These are phyloP conservation scores for Drosophila algonquin DNA, from an alignment of 2,888 invertebrate genomes.

Conservation along the genomic window DNA sequence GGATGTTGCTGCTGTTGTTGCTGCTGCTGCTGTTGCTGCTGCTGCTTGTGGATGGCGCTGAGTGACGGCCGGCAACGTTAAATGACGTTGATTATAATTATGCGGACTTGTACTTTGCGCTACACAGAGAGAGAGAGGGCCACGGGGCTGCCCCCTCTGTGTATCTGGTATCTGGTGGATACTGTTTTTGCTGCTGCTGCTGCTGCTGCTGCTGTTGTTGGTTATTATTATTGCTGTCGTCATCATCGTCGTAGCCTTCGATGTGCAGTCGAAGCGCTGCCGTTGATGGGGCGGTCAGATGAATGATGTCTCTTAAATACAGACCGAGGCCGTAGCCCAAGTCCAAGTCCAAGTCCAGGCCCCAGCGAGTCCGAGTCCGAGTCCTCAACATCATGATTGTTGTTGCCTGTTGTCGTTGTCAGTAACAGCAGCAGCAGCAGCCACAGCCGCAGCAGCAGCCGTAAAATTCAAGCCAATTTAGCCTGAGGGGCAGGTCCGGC, in stretches of 20 bases:
- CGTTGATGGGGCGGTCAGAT: constrained; percentile 77
- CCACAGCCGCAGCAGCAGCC: constrained; percentile 53
- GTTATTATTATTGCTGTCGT: constrained; percentile 64
- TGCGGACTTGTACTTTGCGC: constrained; percentile 80
- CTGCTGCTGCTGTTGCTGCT: constrained; percentile 35
- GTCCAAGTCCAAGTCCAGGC: constrained; percentile 28
- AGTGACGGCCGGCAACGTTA: constrained; percentile 79
- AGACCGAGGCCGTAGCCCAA: constrained; percentile 60
- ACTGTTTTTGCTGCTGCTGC: constrained; percentile 41
- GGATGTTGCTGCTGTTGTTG: constrained; percentile 25
- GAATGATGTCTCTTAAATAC: constrained; percentile 81
- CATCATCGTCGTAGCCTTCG: constrained; percentile 43
- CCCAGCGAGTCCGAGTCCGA: constrained; percentile 48
- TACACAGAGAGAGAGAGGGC: constrained; percentile 50
- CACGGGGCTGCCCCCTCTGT: constrained; percentile 45
- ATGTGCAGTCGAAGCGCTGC: constrained; percentile 42
- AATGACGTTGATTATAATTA: constrained; percentile 81
- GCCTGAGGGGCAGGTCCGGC: constrained; percentile 67
- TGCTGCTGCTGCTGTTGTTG: constrained; percentile 60
- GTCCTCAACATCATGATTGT: constrained; percentile 67
- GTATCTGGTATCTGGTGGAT: constrained; percentile 1
- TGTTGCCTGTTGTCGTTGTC: constrained; percentile 35
- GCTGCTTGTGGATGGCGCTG: constrained; percentile 55
- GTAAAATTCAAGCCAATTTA: constrained; percentile 78
- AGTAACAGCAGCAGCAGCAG: constrained; percentile 38